Conservation (phyloP, 2,888 invertebrate genomes). For the Pollenia angustigena region DNA sequence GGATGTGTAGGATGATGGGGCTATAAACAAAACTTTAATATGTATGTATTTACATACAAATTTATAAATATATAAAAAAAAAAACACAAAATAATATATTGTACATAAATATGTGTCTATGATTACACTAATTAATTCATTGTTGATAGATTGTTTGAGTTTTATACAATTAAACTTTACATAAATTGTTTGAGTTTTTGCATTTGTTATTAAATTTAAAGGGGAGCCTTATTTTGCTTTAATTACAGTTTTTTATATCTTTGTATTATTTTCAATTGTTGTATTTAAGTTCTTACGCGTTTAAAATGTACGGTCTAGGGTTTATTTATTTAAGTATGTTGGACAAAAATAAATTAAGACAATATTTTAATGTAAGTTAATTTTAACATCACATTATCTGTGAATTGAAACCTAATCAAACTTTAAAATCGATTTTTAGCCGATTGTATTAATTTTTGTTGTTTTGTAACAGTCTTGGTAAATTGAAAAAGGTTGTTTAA, state of each 20-base stretch:
- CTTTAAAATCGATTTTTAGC: no score
- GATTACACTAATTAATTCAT: constrained; percentile 34
- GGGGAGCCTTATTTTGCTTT: constrained; percentile 53
- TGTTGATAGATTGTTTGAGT: constrained; percentile 14
- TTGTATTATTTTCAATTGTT: constrained; percentile 7
- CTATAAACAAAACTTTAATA: not conserved
- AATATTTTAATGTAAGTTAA: constrained; percentile 8
- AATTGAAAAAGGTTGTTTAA: no score
- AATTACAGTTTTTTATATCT: not conserved
- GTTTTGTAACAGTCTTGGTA: no score
- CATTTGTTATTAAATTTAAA: constrained; percentile 31
- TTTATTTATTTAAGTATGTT: not conserved
- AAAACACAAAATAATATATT: constrained; percentile 5
- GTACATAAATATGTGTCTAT: constrained; percentile 13
- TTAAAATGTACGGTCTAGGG: constrained; percentile 16
- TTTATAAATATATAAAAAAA: constrained; percentile 5
- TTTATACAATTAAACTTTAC: constrained; percentile 8
- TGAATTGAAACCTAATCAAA: no score
- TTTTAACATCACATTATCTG: not conserved
- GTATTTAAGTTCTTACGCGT: constrained; percentile 19
- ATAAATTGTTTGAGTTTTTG: constrained; percentile 9
- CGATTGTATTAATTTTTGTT: no score
- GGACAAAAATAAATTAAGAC: constrained; percentile 8
- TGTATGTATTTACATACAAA: no score
- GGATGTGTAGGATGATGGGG: not conserved